A percentile compares a stretch with the other conserved stretches of the same genome.
Evolutionary conservation across 92 coral and sea anemone genomes (phyloP).

Genomic region (Phenganax marumi): DNA sequence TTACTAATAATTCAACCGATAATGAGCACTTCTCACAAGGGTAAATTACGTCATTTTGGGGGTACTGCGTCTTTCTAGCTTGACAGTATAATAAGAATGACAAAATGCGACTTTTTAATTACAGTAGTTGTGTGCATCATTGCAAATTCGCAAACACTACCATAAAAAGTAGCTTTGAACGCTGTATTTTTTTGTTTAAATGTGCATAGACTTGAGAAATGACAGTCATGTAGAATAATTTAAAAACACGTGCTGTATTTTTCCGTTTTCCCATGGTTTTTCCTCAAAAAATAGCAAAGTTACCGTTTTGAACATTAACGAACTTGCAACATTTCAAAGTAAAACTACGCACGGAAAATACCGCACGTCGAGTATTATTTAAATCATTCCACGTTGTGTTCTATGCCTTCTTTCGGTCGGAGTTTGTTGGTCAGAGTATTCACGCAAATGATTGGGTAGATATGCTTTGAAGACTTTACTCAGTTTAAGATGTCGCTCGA

Average conservation of each 20-base stretch:
- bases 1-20: too few relatives aligned
- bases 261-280: constrained; percentile 5
- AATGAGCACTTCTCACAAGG: too few relatives aligned
- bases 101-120: too few relatives aligned
- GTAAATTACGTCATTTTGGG: too few relatives aligned
- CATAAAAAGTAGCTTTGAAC: too few relatives aligned
- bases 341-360: background rate
- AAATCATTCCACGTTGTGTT: background rate
- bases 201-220: too few relatives aligned
- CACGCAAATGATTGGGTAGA: background rate
- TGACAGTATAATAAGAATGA: too few relatives aligned
- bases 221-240: background rate
- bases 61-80: too few relatives aligned
- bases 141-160: too few relatives aligned
- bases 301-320: constrained; percentile 27
- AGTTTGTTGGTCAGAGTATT: background rate
- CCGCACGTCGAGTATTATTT: background rate
- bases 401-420: background rate
- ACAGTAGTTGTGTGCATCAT: too few relatives aligned
- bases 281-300: constrained; percentile 7
- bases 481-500: background rate
- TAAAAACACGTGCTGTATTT: background rate
- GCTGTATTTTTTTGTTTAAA: too few relatives aligned
- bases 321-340: background rate
- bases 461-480: background rate